These are phyloP conservation scores for Pocillopora verrucosa DNA, from an alignment of 64 coral and sea anemone species.

Conservation along the genomic window DNA sequence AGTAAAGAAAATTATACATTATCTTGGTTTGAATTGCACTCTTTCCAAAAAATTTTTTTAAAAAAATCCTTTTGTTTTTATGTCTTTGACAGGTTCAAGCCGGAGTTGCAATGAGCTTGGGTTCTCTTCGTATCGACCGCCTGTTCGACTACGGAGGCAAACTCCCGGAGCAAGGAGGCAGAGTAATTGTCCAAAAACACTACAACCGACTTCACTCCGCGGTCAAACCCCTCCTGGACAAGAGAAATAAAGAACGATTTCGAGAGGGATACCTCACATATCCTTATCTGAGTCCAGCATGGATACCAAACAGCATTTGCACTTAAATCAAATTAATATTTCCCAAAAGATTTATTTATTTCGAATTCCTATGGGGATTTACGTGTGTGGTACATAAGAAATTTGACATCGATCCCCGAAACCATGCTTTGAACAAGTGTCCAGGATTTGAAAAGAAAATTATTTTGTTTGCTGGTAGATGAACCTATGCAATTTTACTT, in stretches of 20 bases:
- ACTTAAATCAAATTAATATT: not conserved
- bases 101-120: slow-evolving; percentile 34
- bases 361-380: not conserved
- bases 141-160: slow-evolving; percentile 21
- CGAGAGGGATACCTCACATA: slow-evolving; percentile 44
- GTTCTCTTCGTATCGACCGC: slow-evolving; percentile 24
- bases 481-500: too few relatives aligned
- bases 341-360: not conserved
- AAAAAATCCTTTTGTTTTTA: not conserved
- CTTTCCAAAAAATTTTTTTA: not conserved
- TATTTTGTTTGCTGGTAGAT: too few relatives aligned
- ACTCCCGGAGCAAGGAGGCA: slow-evolving; percentile 1
- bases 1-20: not conserved
- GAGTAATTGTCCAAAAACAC: slow-evolving; percentile 6
- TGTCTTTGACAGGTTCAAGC: slow-evolving; percentile 25
- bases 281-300: slow-evolving; percentile 40
- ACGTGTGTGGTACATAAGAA: not conserved
- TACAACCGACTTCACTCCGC: slow-evolving; percentile 35
- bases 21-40: not conserved
- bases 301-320: slow-evolving; percentile 57
- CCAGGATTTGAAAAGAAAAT: too few relatives aligned
- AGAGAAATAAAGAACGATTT: slow-evolving; percentile 22
- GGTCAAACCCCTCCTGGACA: slow-evolving; percentile 28
- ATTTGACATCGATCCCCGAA: not conserved
- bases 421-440: not conserved